These are phyloP conservation scores for Zenarchopterus dispar DNA, from an alignment of 2,797 vertebrate species.

Conservation along the genomic window DNA sequence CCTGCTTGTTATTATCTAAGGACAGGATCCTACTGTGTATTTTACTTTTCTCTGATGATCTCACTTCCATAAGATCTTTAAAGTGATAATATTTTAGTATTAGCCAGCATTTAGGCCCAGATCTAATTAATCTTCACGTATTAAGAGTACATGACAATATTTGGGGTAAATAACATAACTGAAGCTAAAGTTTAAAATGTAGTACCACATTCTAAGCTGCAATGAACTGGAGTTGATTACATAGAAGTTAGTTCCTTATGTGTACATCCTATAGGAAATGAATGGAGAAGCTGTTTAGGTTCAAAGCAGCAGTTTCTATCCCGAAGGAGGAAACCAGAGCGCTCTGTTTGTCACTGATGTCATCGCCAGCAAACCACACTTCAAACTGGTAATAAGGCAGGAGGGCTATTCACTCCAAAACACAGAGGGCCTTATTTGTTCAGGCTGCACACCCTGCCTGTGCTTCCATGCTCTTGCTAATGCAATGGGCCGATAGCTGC, in stretches of 20 bases:
- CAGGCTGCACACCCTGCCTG: slow-evolving; percentile 54
- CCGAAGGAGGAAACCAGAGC: slow-evolving; percentile 64
- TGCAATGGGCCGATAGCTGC: slow-evolving; percentile 63
- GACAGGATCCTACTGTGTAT: too few species aligned
- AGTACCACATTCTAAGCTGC: too few species aligned
- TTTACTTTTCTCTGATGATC: too few species aligned
- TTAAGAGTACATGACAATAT: too few species aligned
- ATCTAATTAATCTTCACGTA: too few species aligned
- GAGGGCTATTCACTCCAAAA: slow-evolving; percentile 56
- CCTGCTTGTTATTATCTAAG: too few species aligned
- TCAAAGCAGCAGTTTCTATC: slow-evolving; percentile 67
- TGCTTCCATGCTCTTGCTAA: slow-evolving; percentile 47
- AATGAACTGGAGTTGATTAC: slow-evolving; percentile 11
- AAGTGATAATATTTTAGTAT: too few species aligned
- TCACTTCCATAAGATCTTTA: too few species aligned
- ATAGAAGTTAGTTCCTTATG: slow-evolving; percentile 22
- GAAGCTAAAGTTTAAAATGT: too few species aligned
- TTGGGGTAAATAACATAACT: too few species aligned
- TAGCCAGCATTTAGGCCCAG: too few species aligned
- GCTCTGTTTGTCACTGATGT: slow-evolving; percentile 73
- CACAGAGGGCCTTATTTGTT: slow-evolving; percentile 75
- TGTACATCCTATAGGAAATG: slow-evolving; percentile 61
- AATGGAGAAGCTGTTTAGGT: slow-evolving; percentile 68
- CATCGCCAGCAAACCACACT: slow-evolving; percentile 72
- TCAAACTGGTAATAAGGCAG: slow-evolving; percentile 68